These are phyloP conservation scores for Tauraco hartlaubi DNA, from an alignment of 2,797 vertebrate genomes.

Conservation along the genomic window DNA sequence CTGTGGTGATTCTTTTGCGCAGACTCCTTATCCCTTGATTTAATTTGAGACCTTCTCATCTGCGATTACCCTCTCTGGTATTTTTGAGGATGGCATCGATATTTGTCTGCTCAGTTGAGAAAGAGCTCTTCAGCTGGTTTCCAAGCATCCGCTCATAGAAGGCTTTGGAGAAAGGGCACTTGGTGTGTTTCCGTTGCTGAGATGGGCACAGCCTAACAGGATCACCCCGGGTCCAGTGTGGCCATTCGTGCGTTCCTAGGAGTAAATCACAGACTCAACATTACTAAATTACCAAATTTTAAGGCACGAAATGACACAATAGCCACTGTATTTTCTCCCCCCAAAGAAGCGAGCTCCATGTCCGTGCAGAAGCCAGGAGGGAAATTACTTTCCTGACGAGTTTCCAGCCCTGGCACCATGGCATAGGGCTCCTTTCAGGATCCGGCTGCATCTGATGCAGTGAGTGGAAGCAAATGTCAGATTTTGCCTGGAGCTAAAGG, in stretches of 20 bases:
- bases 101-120: background rate
- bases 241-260: background rate
- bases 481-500: background rate
- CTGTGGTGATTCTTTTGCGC: background rate
- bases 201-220: rapidly evolving
- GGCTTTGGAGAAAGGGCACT: background rate
- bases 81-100: background rate
- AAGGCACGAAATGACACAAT: background rate
- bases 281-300: background rate
- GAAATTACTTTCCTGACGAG: background rate
- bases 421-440: background rate
- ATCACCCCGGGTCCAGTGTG: rapidly evolving
- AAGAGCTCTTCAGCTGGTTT: background rate
- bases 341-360: rapidly evolving
- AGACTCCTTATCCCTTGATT: background rate
- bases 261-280: background rate
- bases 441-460: background rate
- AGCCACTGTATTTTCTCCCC: background rate
- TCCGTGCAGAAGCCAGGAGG: background rate
- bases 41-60: background rate
- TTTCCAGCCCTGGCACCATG: background rate
- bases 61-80: background rate
- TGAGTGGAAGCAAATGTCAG: background rate
- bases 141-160: rapidly evolving
- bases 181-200: background rate